These are phyloP conservation scores for Eupeodes latifasciatus DNA, from an alignment of 2,888 invertebrate species.

Conservation along the genomic window DNA sequence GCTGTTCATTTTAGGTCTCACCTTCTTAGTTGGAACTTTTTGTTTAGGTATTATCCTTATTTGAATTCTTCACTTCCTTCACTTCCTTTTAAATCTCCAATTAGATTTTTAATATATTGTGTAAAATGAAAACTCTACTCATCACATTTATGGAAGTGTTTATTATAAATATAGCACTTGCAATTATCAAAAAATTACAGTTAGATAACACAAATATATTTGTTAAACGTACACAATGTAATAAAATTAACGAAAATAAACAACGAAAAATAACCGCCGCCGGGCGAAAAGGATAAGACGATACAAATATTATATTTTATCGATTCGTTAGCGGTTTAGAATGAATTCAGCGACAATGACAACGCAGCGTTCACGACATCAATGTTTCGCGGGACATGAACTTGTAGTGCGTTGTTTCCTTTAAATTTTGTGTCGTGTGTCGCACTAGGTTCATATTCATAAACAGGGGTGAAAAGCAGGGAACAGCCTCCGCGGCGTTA, in stretches of 20 bases:
- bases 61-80: conserved; percentile 29
- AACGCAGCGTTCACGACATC: conserved; percentile 54
- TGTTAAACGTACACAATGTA: background rate
- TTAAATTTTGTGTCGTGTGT: conserved; percentile 59
- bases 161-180: conserved; percentile 46
- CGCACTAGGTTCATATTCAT: conserved; percentile 10
- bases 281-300: background rate
- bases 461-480: conserved; percentile 65
- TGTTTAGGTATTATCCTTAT: conserved; percentile 50
- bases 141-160: conserved; percentile 34
- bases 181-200: conserved; percentile 4
- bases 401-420: conserved; percentile 49
- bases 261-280: conserved; percentile 46
- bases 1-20: conserved; percentile 42
- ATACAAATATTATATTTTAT: conserved; percentile 35
- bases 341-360: conserved; percentile 32
- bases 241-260: conserved; percentile 27
- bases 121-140: conserved; percentile 38
- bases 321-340: conserved; percentile 36
- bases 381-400: conserved; percentile 64
- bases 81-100: conserved; percentile 46
- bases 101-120: background rate
- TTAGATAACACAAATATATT: background rate
- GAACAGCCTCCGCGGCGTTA: conserved; percentile 69
- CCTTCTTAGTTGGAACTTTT: conserved; percentile 54